phyloP scores from a whole-genome alignment of 2,113 vertebrate genomes.

The Perca schrenkii region DNA sequence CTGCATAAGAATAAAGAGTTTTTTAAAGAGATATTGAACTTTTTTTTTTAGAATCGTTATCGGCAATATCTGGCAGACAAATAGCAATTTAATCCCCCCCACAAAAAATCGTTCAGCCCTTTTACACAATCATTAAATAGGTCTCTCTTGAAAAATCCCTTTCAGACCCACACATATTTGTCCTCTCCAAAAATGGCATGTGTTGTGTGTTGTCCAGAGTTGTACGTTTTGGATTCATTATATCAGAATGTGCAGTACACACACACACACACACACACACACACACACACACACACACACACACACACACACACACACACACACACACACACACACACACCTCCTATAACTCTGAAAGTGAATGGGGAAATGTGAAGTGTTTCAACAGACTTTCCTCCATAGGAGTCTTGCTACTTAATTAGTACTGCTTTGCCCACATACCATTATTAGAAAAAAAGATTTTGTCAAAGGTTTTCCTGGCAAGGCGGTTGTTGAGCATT shows the following conservation, averaged over 20 bases:
- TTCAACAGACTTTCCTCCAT: conserved; percentile 1
- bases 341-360: not conserved
- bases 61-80: no score
- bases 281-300: not conserved
- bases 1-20: no score
- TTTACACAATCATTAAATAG: not conserved
- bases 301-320: not conserved
- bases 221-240: not conserved
- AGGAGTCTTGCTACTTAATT: not conserved
- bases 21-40: no score
- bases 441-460: accelerated
- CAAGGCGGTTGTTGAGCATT: not conserved
- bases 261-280: not conserved
- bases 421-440: not conserved
- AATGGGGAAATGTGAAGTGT: conserved; percentile 37
- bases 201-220: no score
- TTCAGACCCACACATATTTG: no score
- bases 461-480: not conserved
- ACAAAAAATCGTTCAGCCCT: no score
- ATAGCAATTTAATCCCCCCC: no score
- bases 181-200: not conserved
- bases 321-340: not conserved
- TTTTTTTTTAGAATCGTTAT: no score
- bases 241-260: not conserved
- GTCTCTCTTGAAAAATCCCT: not conserved